phyloP scores from a whole-genome alignment of 2,113 vertebrate species.

The Pachycephala philippinensis region DNA sequence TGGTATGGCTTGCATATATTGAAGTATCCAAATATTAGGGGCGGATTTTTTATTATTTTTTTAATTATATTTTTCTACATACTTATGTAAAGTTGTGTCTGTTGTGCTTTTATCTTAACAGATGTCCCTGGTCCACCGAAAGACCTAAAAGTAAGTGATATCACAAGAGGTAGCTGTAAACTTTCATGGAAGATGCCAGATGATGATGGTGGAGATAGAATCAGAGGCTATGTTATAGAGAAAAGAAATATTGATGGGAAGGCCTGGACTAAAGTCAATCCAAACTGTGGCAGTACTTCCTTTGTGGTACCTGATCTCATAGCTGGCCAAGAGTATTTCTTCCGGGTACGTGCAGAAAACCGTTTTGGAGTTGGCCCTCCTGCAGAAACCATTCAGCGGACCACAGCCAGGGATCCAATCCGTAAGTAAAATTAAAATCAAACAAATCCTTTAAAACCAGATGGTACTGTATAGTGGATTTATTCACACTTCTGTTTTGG shows the following conservation, averaged over 20 bases:
- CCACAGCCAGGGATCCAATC: conserved; percentile 90
- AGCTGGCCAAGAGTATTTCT: conserved; percentile 90
- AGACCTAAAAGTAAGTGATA: conserved; percentile 91
- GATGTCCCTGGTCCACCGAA: conserved; percentile 91
- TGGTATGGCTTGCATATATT: conserved; percentile 72
- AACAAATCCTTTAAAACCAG: background rate
- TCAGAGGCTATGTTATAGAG: conserved; percentile 95
- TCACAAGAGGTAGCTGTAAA: conserved; percentile 90
- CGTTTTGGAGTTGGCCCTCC: conserved; percentile 86
- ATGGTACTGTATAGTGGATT: background rate
- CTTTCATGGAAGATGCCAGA: conserved; percentile 94
- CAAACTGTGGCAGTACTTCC: conserved; percentile 85
- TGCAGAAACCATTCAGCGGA: conserved; percentile 78
- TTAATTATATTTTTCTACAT: background rate
- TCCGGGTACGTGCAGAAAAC: conserved; percentile 93
- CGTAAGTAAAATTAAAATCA: conserved; percentile 74
- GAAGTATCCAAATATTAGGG: background rate
- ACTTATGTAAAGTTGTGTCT: background rate
- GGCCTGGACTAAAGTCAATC: conserved; percentile 96
- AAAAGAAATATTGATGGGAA: conserved; percentile 90
- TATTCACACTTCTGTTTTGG: background rate
- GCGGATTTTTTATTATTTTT: background rate
- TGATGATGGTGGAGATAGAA: conserved; percentile 91
- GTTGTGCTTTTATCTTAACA: conserved; percentile 59
- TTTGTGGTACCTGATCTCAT: conserved; percentile 89